A percentile compares a stretch with the other conserved stretches of the same genome.
phyloP scores from a whole-genome alignment of 2,797 vertebrate genomes.

The Okamejei kenojei region DNA sequence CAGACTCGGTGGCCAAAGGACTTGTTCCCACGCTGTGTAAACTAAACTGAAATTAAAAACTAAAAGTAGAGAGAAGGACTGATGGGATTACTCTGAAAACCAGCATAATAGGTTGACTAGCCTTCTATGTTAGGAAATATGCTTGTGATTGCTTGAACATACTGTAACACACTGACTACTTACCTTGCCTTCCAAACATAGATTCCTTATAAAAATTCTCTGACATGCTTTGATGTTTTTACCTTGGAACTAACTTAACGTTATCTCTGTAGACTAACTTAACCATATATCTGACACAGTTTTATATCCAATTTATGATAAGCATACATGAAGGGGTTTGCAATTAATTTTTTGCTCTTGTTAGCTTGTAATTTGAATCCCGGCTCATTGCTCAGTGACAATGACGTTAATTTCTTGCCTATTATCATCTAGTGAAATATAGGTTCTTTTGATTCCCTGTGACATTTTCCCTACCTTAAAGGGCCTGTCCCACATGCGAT shows the following conservation, averaged over 20 bases:
- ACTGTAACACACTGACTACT: background rate
- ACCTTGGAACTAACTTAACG: background rate
- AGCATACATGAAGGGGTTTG: background rate
- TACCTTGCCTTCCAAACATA: background rate
- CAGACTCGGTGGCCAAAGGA: too few relatives aligned
- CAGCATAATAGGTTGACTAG: too few relatives aligned
- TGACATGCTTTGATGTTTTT: background rate
- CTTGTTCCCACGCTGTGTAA: too few relatives aligned
- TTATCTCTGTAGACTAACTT: background rate
- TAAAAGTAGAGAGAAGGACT: too few relatives aligned
- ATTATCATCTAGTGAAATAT: too few relatives aligned
- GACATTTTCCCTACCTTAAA: too few relatives aligned
- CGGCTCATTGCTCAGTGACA: background rate
- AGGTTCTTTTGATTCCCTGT: too few relatives aligned
- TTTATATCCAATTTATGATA: background rate
- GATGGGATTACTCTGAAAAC: too few relatives aligned
- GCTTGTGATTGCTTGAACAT: background rate
- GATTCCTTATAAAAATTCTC: background rate
- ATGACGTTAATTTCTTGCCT: background rate
- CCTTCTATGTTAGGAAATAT: too few relatives aligned
- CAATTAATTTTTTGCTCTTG: background rate
- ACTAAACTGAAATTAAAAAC: too few relatives aligned
- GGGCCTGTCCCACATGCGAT: too few relatives aligned
- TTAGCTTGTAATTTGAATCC: background rate
- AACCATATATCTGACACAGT: background rate